Conservation (phyloP, 2,888 invertebrate genomes). For the Tipula lateralis region DNA sequence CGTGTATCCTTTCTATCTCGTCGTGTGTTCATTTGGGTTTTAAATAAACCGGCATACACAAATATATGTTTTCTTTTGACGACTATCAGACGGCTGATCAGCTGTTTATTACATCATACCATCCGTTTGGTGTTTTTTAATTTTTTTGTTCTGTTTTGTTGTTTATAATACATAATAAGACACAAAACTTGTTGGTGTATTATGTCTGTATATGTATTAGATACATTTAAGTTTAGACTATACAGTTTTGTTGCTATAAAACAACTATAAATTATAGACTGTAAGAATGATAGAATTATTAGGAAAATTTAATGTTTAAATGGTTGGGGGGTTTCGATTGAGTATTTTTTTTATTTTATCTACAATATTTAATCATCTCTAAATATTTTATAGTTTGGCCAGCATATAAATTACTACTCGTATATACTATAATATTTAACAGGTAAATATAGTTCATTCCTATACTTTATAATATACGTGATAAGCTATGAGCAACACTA, state of each 20-base stretch:
- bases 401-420: not conserved
- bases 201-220: not conserved
- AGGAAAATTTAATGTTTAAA: not conserved
- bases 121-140: slow-evolving; percentile 20
- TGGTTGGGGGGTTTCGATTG: not conserved
- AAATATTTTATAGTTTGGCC: not conserved
- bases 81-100: slow-evolving; percentile 28
- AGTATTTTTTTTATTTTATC: not conserved
- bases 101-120: slow-evolving; percentile 27
- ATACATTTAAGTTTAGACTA: not conserved
- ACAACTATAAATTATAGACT: not conserved
- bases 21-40: not conserved
- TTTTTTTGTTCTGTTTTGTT: not conserved
- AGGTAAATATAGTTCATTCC: too few species aligned
- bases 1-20: not conserved
- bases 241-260: not conserved
- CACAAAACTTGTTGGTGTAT: not conserved
- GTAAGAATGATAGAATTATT: not conserved
- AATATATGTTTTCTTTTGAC: not conserved
- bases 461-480: too few species aligned
- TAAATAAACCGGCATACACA: slow-evolving; percentile 24
- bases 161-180: not conserved
- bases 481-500: too few species aligned
- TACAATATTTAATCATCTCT: not conserved
- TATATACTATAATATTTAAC: not conserved